A percentile compares a stretch with the other conserved stretches of the same genome.
These are phyloP conservation scores for Eristalis intricaria DNA, from an alignment of 2,888 invertebrate genomes.

Conservation along the genomic window DNA sequence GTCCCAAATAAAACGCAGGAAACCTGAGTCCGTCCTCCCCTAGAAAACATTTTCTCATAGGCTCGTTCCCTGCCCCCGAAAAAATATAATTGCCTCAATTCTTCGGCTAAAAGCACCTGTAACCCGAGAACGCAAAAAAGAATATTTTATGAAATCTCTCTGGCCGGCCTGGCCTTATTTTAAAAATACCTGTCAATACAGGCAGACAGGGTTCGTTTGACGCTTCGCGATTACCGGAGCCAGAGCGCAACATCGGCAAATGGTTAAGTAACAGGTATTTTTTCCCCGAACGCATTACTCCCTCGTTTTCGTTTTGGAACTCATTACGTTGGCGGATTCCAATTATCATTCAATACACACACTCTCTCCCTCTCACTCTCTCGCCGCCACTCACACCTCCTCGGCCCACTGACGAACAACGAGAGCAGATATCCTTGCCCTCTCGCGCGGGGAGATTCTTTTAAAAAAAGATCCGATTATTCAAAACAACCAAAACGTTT, in stretches of 20 bases:
- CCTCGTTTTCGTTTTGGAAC: neutral
- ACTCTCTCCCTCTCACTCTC: too few species aligned
- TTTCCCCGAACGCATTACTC: neutral
- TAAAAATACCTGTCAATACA: neutral
- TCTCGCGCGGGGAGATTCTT: neutral
- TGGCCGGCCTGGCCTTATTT: neutral
- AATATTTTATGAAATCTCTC: neutral
- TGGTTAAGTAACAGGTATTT: neutral
- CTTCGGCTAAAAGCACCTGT: neutral
- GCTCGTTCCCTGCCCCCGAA: neutral
- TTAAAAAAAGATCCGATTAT: constrained; percentile 23
- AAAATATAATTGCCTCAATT: neutral
- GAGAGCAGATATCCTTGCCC: constrained; percentile 4
- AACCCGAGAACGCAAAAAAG: neutral
- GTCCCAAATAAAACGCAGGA: neutral
- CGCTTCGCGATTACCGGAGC: neutral
- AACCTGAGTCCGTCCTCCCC: neutral
- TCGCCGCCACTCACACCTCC: neutral
- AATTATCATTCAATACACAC: neutral
- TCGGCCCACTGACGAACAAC: neutral
- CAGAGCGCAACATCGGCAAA: neutral
- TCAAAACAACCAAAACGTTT: constrained; percentile 49
- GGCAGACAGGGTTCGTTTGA: neutral
- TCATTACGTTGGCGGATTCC: neutral
- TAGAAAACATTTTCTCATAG: neutral